Evolutionary conservation across 2,113 vertebrate species (phyloP).

Genomic region (Leiothrix lutea): DNA sequence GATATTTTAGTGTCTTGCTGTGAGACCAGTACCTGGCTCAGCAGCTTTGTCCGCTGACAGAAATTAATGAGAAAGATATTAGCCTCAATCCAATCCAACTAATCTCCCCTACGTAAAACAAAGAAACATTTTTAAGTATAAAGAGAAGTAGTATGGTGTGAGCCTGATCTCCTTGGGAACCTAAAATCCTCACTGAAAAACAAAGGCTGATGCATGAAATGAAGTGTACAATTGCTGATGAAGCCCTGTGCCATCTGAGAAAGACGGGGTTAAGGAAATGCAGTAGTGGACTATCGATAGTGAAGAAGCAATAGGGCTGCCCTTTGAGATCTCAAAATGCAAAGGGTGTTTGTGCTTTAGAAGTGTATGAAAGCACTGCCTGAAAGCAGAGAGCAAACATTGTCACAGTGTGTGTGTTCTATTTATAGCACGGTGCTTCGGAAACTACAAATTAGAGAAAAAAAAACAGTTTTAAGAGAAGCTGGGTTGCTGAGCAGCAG

Average conservation of each 20-base stretch:
- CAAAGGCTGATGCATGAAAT: not conserved
- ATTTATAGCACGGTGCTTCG: not conserved
- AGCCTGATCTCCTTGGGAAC: not conserved
- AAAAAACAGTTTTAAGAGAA: conserved; percentile 3
- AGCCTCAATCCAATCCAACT: not conserved
- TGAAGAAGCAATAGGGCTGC: not conserved
- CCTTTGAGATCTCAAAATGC: not conserved
- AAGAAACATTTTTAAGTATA: not conserved
- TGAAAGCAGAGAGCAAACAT: conserved; percentile 11
- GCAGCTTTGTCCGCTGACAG: not conserved
- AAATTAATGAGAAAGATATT: not conserved
- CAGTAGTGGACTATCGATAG: not conserved
- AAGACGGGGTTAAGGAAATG: not conserved
- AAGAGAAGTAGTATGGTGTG: not conserved
- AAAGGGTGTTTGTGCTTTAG: not conserved
- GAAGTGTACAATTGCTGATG: not conserved
- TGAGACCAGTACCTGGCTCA: not conserved
- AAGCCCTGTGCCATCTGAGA: not conserved
- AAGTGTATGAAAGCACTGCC: not conserved
- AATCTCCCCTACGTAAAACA: not conserved
- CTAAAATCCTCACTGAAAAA: not conserved
- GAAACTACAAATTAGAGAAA: conserved; percentile 33
- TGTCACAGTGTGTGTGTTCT: conserved; percentile 11
- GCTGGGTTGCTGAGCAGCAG: conserved; percentile 46
- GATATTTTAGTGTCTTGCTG: not conserved